Conservation (phyloP, 64 coral and sea anemone genomes). For the Acropora tenuis region DNA sequence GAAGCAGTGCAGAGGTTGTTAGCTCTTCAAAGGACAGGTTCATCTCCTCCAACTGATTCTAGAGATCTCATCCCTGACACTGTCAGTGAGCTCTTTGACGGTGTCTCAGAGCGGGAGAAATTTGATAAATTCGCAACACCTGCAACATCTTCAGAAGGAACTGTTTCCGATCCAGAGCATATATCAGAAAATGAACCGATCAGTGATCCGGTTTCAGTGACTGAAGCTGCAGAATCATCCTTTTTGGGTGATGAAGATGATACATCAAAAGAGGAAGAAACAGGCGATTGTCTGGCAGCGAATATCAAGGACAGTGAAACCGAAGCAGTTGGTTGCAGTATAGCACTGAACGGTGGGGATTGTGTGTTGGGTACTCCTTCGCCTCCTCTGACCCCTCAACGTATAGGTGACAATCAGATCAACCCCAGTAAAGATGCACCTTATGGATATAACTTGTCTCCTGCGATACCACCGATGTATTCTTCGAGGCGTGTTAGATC, state of each 20-base stretch:
- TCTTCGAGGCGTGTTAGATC: background rate
- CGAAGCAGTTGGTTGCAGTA: background rate
- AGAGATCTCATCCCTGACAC: background rate
- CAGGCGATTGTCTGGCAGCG: background rate
- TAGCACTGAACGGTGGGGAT: background rate
- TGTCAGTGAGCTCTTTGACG: background rate
- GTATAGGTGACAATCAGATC: background rate
- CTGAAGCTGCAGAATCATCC: background rate
- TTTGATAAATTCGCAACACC: background rate
- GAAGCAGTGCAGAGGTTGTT: conserved; percentile 5
- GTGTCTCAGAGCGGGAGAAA: background rate
- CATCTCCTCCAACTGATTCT: background rate
- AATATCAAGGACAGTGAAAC: background rate
- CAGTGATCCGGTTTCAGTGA: background rate
- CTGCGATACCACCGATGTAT: conserved; percentile 1
- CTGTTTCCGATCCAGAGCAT: background rate
- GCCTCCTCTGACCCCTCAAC: background rate
- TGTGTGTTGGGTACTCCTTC: background rate
- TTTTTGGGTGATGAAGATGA: background rate
- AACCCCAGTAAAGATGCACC: background rate
- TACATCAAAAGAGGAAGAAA: background rate
- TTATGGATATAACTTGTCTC: conserved; percentile 22
- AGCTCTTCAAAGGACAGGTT: background rate
- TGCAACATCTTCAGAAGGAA: background rate
- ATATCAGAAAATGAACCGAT: background rate